Conservation (phyloP, 2,797 vertebrate species). For the Paratrypauchen microcephalus region DNA sequence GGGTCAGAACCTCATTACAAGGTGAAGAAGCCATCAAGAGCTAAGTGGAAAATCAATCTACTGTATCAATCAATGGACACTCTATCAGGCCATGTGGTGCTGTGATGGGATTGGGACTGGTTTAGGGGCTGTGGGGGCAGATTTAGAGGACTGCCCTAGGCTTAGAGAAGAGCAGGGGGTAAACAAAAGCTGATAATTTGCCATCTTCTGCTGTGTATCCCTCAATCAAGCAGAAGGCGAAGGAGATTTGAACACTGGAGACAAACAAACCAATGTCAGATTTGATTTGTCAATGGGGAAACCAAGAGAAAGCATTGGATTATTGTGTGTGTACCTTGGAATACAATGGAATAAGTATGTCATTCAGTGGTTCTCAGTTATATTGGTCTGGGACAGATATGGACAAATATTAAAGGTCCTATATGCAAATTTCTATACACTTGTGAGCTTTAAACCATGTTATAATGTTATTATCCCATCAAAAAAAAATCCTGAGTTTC, state of each 20-base stretch:
- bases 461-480: too few species aligned
- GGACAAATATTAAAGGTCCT: background rate
- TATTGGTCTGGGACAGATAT: background rate
- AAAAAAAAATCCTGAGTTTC: too few species aligned
- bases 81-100: background rate
- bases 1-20: constrained; percentile 15
- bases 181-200: constrained; percentile 8
- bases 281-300: background rate
- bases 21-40: constrained; percentile 15
- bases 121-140: constrained; percentile 3
- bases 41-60: constrained; percentile 14
- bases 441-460: too few species aligned
- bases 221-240: constrained; percentile 7
- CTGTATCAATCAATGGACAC: constrained; percentile 15
- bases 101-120: constrained; percentile 9
- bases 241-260: background rate
- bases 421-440: too few species aligned
- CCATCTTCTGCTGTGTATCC: constrained; percentile 3
- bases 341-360: background rate
- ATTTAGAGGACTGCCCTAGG: background rate
- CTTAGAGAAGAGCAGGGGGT: constrained; percentile 3
- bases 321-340: background rate
- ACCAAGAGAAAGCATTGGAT: background rate
- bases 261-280: background rate
- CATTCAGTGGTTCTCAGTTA: background rate